Evolutionary conservation across 2,797 vertebrate genomes (phyloP).

Genomic region (Lates japonicus): DNA sequence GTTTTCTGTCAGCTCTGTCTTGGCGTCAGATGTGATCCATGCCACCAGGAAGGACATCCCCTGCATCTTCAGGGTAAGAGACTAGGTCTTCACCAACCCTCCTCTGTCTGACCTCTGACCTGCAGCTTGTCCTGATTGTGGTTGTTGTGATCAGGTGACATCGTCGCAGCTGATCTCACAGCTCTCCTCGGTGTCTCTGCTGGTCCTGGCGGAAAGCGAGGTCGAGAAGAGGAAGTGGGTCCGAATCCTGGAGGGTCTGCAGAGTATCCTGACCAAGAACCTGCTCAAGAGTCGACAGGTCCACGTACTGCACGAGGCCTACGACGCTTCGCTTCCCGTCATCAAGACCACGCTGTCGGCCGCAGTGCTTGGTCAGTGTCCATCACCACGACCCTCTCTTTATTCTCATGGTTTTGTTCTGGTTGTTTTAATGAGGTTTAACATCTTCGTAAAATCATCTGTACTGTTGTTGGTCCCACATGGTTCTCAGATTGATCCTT

Average conservation of each 20-base stretch:
- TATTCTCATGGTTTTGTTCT: too few species aligned
- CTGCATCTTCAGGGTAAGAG: constrained; percentile 92
- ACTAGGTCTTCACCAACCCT: neutral
- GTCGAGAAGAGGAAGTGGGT: constrained; percentile 97
- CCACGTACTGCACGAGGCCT: constrained; percentile 94
- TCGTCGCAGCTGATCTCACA: constrained; percentile 91
- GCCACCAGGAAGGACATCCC: constrained; percentile 96
- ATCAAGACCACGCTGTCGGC: constrained; percentile 93
- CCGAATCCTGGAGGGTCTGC: constrained; percentile 94
- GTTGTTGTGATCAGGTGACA: constrained; percentile 87
- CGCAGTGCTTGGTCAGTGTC: constrained; percentile 89
- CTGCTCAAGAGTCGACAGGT: constrained; percentile 89
- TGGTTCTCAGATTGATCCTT: neutral
- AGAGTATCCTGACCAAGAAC: constrained; percentile 95
- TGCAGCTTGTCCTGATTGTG: neutral
- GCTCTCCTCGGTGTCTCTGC: constrained; percentile 90
- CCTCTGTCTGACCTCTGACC: neutral
- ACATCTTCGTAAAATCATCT: too few species aligned
- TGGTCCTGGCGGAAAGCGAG: constrained; percentile 96
- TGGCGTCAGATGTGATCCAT: constrained; percentile 96
- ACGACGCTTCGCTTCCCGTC: constrained; percentile 94
- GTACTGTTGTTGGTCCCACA: neutral
- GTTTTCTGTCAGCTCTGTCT: constrained; percentile 95
- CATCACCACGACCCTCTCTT: neutral
- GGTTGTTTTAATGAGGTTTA: neutral